phyloP scores from a whole-genome alignment of 2,888 invertebrate genomes.

The Pyrgus malvae region DNA sequence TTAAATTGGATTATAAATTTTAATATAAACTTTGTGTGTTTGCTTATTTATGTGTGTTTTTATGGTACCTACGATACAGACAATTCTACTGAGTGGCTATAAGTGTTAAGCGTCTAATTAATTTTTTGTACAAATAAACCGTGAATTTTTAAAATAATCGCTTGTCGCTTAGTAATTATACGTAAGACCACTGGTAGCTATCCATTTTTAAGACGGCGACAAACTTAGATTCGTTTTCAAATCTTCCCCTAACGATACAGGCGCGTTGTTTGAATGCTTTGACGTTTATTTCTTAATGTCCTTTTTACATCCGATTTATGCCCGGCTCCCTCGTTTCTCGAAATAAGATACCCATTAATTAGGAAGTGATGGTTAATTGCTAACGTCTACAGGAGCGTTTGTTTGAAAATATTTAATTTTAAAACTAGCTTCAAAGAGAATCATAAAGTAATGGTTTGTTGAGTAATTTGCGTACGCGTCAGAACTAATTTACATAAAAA shows the following conservation, averaged over 20 bases:
- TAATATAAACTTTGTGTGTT: too few species aligned
- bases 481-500: too few species aligned
- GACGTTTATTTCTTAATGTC: conserved; percentile 20
- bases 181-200: neutral
- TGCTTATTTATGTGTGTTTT: too few species aligned
- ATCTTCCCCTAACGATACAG: conserved; percentile 29
- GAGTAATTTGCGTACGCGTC: too few species aligned
- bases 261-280: conserved; percentile 28
- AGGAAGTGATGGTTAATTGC: conserved; percentile 13
- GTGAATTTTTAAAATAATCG: neutral
- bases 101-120: too few species aligned
- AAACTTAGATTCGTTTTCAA: conserved; percentile 46
- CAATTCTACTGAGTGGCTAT: too few species aligned
- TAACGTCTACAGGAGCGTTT: neutral
- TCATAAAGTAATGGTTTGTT: neutral
- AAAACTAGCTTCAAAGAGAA: neutral
- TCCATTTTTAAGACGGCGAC: conserved; percentile 65
- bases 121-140: too few species aligned
- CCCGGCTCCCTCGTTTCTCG: neutral
- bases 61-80: too few species aligned
- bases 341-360: conserved; percentile 22
- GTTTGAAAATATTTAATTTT: conserved; percentile 4
- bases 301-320: conserved; percentile 19
- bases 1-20: too few species aligned
- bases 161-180: neutral